phyloP scores from a whole-genome alignment of 2,888 invertebrate genomes.

The Tubulanus polymorphus region DNA sequence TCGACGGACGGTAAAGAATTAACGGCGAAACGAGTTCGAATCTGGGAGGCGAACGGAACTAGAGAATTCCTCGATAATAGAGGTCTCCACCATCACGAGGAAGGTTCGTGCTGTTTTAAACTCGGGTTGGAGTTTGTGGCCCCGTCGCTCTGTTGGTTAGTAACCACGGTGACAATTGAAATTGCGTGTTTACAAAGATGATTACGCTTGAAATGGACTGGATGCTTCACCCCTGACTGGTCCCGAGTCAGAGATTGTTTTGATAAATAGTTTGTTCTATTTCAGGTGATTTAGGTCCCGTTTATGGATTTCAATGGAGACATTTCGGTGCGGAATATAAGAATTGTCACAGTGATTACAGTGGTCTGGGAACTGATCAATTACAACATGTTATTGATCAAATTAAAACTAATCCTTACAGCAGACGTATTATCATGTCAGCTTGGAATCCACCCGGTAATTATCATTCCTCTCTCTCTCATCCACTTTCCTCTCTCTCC shows the following conservation, averaged over 20 bases:
- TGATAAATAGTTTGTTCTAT: no score
- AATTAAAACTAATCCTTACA: conserved; percentile 73
- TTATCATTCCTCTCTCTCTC: conserved; percentile 5
- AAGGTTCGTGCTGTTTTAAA: no score
- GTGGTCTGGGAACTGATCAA: conserved; percentile 84
- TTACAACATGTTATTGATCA: conserved; percentile 71
- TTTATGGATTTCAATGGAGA: conserved; percentile 98
- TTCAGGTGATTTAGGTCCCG: conserved; percentile 85
- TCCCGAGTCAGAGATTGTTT: no score
- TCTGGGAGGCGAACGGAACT: conserved; percentile 96
- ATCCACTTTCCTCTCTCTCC: no score
- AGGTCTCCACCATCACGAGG: conserved; percentile 79
- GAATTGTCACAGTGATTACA: conserved; percentile 77
- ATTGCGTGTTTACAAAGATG: no score
- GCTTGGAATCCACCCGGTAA: conserved; percentile 84
- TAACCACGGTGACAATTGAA: no score
- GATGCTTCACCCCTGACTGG: no score
- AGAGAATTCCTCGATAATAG: conserved; percentile 79
- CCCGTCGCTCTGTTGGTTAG: no score
- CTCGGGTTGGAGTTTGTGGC: no score
- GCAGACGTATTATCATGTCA: conserved; percentile 84
- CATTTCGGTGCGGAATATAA: conserved; percentile 91
- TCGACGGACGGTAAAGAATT: conserved; percentile 83
- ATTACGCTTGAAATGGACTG: no score
- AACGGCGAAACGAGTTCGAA: conserved; percentile 74